Evolutionary conservation across 2,113 vertebrate species (phyloP).

Genomic region (Alouatta palliata): DNA sequence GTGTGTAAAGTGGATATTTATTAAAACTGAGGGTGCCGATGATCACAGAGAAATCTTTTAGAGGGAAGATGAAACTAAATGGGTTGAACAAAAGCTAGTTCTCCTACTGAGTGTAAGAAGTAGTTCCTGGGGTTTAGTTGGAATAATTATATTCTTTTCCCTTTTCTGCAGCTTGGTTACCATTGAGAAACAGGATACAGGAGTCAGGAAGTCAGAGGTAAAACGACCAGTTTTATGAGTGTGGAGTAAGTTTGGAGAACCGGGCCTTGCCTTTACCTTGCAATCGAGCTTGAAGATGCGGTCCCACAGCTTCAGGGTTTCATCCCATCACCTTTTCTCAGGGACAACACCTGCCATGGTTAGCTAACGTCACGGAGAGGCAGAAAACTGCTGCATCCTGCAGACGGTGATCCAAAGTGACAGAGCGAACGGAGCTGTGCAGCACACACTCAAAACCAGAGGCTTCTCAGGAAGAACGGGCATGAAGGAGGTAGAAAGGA

Average conservation of each 20-base stretch:
- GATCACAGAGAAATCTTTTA: background rate
- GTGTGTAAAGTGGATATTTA: background rate
- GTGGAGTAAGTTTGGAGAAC: background rate
- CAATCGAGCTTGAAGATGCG: background rate
- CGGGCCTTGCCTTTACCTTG: fast-evolving
- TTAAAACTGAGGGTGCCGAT: background rate
- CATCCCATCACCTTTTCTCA: background rate
- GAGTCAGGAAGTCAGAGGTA: background rate
- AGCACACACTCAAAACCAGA: too few relatives aligned
- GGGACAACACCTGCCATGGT: background rate
- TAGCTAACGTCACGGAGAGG: background rate
- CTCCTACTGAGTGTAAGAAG: background rate
- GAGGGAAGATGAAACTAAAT: background rate
- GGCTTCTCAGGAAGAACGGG: background rate
- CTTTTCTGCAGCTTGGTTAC: background rate
- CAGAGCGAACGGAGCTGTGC: background rate
- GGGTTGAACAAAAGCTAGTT: background rate
- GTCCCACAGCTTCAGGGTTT: background rate
- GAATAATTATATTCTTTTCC: background rate
- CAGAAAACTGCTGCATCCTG: background rate
- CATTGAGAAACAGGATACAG: background rate
- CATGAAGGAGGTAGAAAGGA: background rate
- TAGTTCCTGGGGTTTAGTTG: background rate
- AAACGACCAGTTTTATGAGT: background rate
- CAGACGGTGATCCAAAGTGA: background rate